phyloP scores from a whole-genome alignment of 2,888 invertebrate species.

The Scaptomyza caliginosa region DNA sequence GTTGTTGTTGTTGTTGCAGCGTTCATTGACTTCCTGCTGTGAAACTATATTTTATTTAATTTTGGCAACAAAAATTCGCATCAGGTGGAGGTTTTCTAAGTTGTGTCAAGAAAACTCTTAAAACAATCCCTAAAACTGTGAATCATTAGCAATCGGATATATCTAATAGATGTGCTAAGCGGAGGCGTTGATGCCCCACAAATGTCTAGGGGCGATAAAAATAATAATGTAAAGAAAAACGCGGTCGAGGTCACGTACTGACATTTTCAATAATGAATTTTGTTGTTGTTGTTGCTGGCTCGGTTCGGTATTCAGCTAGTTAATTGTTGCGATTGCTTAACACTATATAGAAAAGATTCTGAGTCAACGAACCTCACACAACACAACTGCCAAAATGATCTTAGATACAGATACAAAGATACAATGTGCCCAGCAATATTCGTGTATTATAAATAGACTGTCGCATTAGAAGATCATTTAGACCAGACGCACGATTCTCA shows the following conservation, averaged over 20 bases:
- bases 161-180: background rate
- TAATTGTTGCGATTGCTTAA: constrained; percentile 64
- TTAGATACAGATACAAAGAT: constrained; percentile 46
- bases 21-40: constrained; percentile 53
- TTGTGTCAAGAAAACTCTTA: background rate
- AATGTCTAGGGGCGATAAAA: constrained; percentile 50
- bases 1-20: constrained; percentile 17
- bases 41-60: constrained; percentile 9
- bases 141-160: constrained; percentile 3
- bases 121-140: background rate
- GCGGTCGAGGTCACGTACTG: constrained; percentile 77
- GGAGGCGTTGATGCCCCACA: constrained; percentile 20
- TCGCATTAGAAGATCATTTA: constrained; percentile 64
- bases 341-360: constrained; percentile 38
- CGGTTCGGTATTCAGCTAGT: constrained; percentile 43
- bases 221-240: constrained; percentile 51
- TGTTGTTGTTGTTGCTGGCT: constrained; percentile 21
- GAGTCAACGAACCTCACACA: constrained; percentile 70
- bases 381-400: constrained; percentile 37
- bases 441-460: constrained; percentile 47
- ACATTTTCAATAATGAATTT: constrained; percentile 67
- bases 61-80: constrained; percentile 20
- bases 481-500: constrained; percentile 48
- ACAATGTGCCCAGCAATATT: constrained; percentile 65
- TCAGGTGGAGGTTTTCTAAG: background rate